Evolutionary conservation across 2,888 invertebrate species (phyloP), one percentile per base, ranked within the genome.

Genomic region (Tortrix viridana): DNA sequence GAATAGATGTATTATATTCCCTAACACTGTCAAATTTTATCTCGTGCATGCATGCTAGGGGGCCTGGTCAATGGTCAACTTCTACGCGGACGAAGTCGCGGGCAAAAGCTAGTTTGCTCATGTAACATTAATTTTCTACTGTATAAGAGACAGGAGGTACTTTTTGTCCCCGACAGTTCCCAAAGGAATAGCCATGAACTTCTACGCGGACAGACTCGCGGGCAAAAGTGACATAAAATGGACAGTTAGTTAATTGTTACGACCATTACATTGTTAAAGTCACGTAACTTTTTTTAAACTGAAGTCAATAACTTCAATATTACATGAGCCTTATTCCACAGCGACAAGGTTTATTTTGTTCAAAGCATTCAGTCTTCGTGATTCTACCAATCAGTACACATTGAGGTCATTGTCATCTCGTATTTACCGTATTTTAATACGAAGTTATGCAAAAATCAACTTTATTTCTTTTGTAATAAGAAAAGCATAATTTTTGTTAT

Each of bases 321-420:
- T 16, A 41, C 41, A 5, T 1, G 41, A 1, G 5, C 16, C 41
- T 41, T 41, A 41, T n/a, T 16, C 0, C 16, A 5, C 14, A 5
- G 41, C 41, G 4, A 5, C 5, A 41, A 41, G 16, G 41, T 41
- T 6, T 0, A 16, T 41, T 41, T 41, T 5, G n/a, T 16, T 41
- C 6, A n/a, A 6, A 16, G 41, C 14, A 14, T 16, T 3, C 7
- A n/a, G 41, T 26, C 14, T 67, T 63, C 64, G 63, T 62, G 60
- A 44, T 48, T n/a, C 20, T n/a, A 14, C 7, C 43, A 26, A 65
- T 65, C 66, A 67, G 65, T 67, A 65, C 59, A 47, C 69, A 70
- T 66, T 63, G 67, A 59, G 70, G 70, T 69, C 70, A 70, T 65
- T 70, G 70, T 60, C 69, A 65, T 26, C 12, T 2, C 32, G 4